Evolutionary conservation across 1,140 invertebrate species (phyloP).

Genomic region (Cyrtorhinus lividipennis): DNA sequence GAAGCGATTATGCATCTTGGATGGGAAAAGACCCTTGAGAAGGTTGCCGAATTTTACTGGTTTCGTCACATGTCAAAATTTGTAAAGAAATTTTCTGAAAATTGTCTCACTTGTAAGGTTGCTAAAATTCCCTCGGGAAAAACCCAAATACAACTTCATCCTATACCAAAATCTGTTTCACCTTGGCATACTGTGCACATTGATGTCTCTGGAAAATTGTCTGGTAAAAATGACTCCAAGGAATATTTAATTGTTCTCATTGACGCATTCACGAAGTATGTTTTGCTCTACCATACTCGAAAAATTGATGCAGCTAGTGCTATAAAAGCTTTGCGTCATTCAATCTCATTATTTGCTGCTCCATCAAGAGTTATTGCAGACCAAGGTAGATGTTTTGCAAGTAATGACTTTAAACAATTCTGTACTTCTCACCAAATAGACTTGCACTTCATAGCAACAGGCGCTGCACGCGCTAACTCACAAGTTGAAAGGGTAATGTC

Average conservation of each 20-base stretch:
- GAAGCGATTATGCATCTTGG: constrained; percentile 16
- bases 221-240: constrained; percentile 12
- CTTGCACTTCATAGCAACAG: constrained; percentile 20
- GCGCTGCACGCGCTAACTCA: constrained; percentile 17
- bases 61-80: constrained; percentile 13
- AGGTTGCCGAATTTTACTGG: constrained; percentile 12
- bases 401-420: constrained; percentile 26
- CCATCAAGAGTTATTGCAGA: constrained; percentile 25
- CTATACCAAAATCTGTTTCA: constrained; percentile 3
- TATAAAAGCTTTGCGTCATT: constrained; percentile 3
- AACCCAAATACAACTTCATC: constrained; percentile 11
- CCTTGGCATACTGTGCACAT: constrained; percentile 11
- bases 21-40: constrained; percentile 5
- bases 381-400: constrained; percentile 23
- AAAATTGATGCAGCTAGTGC: constrained; percentile 20
- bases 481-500: constrained; percentile 28
- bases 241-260: constrained; percentile 22
- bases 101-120: constrained; percentile 14
- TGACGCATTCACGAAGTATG: constrained; percentile 23
- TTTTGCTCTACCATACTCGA: constrained; percentile 21
- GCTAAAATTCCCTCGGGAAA: constrained; percentile 8
- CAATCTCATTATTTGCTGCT: constrained; percentile 25
- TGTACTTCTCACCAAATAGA: constrained; percentile 23
- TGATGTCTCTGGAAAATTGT: constrained; percentile 13
- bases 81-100: constrained; percentile 9